Base-by-base conservation (phyloP, 2,113 vertebrate species). In the Alaudala cheleensis region DNA sequence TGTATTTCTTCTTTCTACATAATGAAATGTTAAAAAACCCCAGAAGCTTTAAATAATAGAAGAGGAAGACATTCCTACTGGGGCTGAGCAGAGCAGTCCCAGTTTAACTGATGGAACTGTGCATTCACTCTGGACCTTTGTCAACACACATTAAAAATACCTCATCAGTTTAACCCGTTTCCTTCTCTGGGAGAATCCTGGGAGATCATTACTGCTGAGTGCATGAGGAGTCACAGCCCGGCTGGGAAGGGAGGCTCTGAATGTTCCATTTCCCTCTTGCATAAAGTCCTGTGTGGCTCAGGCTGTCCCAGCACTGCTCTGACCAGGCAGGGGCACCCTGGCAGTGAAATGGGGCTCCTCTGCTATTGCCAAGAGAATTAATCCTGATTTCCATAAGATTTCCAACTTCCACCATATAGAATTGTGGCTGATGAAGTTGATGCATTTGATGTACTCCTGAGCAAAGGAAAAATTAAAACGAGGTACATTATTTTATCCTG, bases 121-220 rank as follows among this genome's bases (percentile, higher is more conserved):
- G 62, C 85, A 57, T 86, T 90, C 76, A 64, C 94, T 74, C 81
- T 90, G 90, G 74, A 92, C 78, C 73, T 96, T 95, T 97, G 96
- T 96, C 97, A 97, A 14, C 86, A 89, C 86, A 77, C 86, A 95
- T 97, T 96, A 97, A 96, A 97, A 96, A 93, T 96, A 86, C 62
- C 81, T 92, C 92, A 96, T 95, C 89, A 34, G 50, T 92, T 97
- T 90, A 96, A 91, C 93, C 93, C 92, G 95, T 94, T 96, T 97
- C 81, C 80, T 77, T 54, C 91, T 84, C 80, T 53, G 2, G 72
- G 78, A 73, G 91, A 39, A 28, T 24, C 81, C 71, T 66, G 60
- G 74, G 90, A 87, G 81, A 49, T 62, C 11, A 1, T 12, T 64
- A 76, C 71, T 86, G 67, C 81, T 83, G 39, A 70, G 65, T 34